phyloP scores from a whole-genome alignment of 1,140 invertebrate genomes.

The Aethina tumida region DNA sequence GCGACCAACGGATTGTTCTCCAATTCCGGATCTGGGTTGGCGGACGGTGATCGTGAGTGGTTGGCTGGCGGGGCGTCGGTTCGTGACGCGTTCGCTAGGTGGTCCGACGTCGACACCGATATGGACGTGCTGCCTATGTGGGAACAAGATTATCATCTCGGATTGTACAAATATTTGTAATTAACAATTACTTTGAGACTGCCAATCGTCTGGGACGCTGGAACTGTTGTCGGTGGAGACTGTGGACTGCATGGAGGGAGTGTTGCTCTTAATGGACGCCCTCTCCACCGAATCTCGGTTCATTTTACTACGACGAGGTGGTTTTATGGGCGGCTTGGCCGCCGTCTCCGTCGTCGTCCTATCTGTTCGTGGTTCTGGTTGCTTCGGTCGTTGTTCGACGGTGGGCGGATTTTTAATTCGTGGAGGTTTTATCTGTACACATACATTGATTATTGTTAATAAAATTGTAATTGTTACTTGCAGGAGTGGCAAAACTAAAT shows the following conservation, averaged over 20 bases:
- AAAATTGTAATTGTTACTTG: no score
- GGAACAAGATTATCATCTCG: no score
- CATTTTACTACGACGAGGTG: slow-evolving; percentile 23
- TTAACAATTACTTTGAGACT: neutral
- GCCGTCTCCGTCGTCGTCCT: slow-evolving; percentile 8
- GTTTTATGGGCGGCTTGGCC: slow-evolving; percentile 26
- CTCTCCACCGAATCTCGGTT: slow-evolving; percentile 8
- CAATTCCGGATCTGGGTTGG: slow-evolving; percentile 5
- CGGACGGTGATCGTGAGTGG: no score
- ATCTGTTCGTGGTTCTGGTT: neutral
- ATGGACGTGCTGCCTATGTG: no score
- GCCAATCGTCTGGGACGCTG: neutral
- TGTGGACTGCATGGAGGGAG: slow-evolving; percentile 13
- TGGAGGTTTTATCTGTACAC: no score
- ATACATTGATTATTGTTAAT: no score
- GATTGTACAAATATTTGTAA: no score
- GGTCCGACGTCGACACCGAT: no score
- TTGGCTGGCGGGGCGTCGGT: no score
- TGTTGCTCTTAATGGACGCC: slow-evolving; percentile 12
- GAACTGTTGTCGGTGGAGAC: slow-evolving; percentile 12
- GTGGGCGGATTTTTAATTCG: slow-evolving; percentile 1
- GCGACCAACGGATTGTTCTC: slow-evolving; percentile 25
- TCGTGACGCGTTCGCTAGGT: no score
- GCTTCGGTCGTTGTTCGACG: no score
- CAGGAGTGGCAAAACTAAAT: no score